Evolutionary conservation across 2,888 invertebrate genomes (phyloP), one percentile per base, ranked within the genome.

Genomic region (Imbricaverruca yamaguchii): DNA sequence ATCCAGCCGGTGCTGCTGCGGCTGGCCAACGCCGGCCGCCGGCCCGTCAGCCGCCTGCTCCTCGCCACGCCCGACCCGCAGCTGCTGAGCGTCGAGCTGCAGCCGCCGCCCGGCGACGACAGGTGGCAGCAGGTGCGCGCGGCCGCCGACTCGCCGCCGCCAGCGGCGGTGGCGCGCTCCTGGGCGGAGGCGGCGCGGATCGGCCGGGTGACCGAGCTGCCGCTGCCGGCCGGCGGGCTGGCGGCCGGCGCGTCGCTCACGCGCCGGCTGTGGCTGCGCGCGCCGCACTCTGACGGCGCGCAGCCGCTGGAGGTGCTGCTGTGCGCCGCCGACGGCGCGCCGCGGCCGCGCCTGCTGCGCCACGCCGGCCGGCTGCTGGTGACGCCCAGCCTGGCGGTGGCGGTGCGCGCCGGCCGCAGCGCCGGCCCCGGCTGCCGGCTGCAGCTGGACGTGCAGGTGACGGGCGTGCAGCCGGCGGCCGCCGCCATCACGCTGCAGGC

Each of bases 1-100:
- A 89, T 94, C 84, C 90, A 92, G 84, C 90, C 89, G 81, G 88
- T 93, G 21, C 90, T 90, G 80, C 89, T 94, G 25, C 91, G 92
- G 84, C 89, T 94, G 81, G 89, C 90, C 74, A 93, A 93, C 85
- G 90, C 91, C 59, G 93, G 94, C 18, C 82, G 23, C 6, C 79
- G 25, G 57, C 57, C 79, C 23, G 55, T 79, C 23, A n/a, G 13
- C 23, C 79, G 79, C 0, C 79, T 79, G 10, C 57, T 79, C 12
- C 23, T 79, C 13, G 79, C 79, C 79, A 57, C 59, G 23, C 25
- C 79, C 15, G 74, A 74, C 53, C 74, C 74, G 0, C 74, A 55
- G 53, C 74, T 74, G 55, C 53, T 74, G 74, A 21, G 13, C 55
- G 53, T 74, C 18, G 74, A 74, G 18, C 18, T 18, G 10, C 9